Evolutionary conservation across 1,140 invertebrate species (phyloP).

Genomic region (Manduca sexta): DNA sequence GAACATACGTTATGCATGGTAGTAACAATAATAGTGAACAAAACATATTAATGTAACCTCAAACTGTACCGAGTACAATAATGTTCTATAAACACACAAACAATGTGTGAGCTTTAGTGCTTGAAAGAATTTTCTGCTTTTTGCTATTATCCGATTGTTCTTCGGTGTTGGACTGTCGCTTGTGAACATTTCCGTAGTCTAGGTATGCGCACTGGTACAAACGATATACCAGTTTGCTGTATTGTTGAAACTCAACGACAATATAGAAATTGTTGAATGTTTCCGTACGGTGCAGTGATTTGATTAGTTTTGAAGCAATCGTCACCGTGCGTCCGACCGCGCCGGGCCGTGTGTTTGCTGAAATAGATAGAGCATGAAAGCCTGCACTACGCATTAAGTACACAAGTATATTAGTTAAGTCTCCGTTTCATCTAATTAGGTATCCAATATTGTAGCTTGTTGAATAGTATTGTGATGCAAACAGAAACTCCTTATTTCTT

Average conservation of each 20-base stretch:
- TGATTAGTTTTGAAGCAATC: too few relatives aligned
- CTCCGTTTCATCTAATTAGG: conserved; percentile 4
- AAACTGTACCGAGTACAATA: too few relatives aligned
- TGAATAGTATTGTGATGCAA: conserved; percentile 7
- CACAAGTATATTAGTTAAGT: neutral
- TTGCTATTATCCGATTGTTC: neutral
- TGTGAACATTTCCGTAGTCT: neutral
- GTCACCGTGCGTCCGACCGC: too few relatives aligned
- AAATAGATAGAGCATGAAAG: neutral
- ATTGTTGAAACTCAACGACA: too few relatives aligned
- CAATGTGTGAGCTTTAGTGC: conserved; percentile 2
- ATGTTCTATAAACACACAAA: too few relatives aligned
- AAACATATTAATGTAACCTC: too few relatives aligned
- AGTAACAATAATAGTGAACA: neutral
- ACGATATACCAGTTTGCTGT: too few relatives aligned
- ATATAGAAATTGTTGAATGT: too few relatives aligned
- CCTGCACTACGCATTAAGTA: conserved; percentile 1
- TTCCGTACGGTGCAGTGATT: too few relatives aligned
- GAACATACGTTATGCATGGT: conserved; percentile 26
- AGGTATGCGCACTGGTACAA: too few relatives aligned
- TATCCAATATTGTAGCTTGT: neutral
- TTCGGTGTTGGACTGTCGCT: conserved; percentile 1
- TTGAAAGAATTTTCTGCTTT: conserved; percentile 1
- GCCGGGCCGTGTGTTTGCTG: too few relatives aligned
- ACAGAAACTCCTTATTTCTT: conserved; percentile 3